phyloP scores from a whole-genome alignment of 2,113 vertebrate species.

The Leucosticte australis region DNA sequence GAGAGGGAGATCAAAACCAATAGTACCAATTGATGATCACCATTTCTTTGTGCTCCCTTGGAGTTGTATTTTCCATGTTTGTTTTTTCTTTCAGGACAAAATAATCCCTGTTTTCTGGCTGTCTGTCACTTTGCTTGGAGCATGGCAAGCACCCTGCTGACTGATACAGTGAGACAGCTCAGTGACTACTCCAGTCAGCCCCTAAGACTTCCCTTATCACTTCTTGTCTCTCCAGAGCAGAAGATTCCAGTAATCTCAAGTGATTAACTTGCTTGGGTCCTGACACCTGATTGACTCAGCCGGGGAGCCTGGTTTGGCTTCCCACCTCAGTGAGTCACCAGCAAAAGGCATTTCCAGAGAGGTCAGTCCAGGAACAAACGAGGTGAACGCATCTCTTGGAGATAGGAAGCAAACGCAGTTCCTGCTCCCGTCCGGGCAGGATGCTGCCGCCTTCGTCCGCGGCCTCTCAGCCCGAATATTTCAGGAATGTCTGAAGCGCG shows the following conservation, averaged over 20 bases:
- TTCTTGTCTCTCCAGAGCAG: neutral
- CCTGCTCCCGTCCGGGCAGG: neutral
- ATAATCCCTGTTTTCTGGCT: neutral
- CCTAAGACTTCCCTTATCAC: neutral
- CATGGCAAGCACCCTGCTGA: neutral
- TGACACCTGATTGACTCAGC: neutral
- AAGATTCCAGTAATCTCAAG: neutral
- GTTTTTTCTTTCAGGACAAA: neutral
- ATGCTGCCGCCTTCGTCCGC: neutral
- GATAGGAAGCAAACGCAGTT: neutral
- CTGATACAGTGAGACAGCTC: neutral
- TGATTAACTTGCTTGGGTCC: neutral
- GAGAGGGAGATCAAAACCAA: neutral
- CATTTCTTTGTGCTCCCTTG: neutral
- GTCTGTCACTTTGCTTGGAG: neutral
- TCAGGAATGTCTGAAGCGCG: neutral
- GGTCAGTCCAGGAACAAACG: neutral
- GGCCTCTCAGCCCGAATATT: neutral
- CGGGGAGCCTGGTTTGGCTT: neutral
- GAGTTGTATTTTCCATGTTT: neutral
- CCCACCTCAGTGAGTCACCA: neutral
- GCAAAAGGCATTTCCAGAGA: neutral
- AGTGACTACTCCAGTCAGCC: neutral
- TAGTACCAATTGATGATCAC: neutral
- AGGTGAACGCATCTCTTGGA: neutral